phyloP scores from a whole-genome alignment of 2,888 invertebrate species.

The Quadroppia sp. region DNA sequence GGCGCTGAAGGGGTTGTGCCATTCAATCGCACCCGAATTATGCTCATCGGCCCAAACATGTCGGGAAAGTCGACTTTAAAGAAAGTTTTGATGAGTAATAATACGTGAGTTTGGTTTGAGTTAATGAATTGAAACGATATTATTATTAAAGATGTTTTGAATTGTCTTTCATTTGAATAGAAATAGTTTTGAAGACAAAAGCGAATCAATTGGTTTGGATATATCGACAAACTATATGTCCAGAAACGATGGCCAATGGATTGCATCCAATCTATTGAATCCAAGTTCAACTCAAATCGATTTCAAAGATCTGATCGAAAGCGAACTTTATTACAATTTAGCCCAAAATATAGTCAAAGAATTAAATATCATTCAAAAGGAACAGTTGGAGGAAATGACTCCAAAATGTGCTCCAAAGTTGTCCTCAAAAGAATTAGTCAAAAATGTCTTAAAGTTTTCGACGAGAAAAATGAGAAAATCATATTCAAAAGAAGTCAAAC shows the following conservation, averaged over 20 bases:
- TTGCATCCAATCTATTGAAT: background rate
- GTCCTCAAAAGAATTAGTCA: constrained; percentile 39
- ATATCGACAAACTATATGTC: constrained; percentile 29
- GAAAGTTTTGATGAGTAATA: constrained; percentile 50
- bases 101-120: constrained; percentile 51
- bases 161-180: background rate
- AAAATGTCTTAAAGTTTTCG: constrained; percentile 39
- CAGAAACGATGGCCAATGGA: constrained; percentile 33
- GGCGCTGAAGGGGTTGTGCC: constrained; percentile 52
- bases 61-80: constrained; percentile 54
- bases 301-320: constrained; percentile 5
- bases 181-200: background rate
- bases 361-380: constrained; percentile 20
- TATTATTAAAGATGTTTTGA: background rate
- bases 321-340: constrained; percentile 31
- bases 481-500: constrained; percentile 42
- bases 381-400: constrained; percentile 30
- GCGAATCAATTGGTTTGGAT: background rate
- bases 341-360: constrained; percentile 38
- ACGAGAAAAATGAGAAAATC: constrained; percentile 36
- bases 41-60: constrained; percentile 53
- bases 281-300: background rate
- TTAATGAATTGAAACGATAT: too few species aligned
- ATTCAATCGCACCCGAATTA: constrained; percentile 52
- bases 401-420: background rate